Evolutionary conservation across 2,888 invertebrate genomes (phyloP).

Genomic region (Volucella inanis): DNA sequence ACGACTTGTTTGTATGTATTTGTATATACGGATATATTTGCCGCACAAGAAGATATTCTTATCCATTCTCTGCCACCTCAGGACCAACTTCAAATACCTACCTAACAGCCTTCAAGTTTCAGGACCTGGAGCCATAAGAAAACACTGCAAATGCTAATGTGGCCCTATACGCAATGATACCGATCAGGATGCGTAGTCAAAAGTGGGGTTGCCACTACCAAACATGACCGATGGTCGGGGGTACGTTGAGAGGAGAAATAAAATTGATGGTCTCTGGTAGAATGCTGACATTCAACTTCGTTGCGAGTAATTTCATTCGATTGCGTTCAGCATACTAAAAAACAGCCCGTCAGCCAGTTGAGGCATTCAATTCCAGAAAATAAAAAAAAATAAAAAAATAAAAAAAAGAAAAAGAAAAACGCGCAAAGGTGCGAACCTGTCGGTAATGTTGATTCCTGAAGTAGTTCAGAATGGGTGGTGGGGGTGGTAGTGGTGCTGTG

Average conservation of each 20-base stretch:
- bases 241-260: slow-evolving; percentile 18
- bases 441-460: too few species aligned
- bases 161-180: slow-evolving; percentile 60
- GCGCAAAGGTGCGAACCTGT: slow-evolving; percentile 49
- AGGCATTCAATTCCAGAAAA: not conserved
- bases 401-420: too few species aligned
- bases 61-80: not conserved
- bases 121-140: not conserved
- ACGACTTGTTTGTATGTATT: slow-evolving; percentile 54
- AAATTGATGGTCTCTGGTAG: slow-evolving; percentile 64
- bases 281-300: slow-evolving; percentile 74
- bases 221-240: too few species aligned
- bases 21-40: not conserved
- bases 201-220: not conserved
- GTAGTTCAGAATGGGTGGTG: not conserved
- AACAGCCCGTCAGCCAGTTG: slow-evolving; percentile 64
- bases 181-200: slow-evolving; percentile 38
- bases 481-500: not conserved
- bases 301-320: slow-evolving; percentile 74
- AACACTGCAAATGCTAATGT: slow-evolving; percentile 69
- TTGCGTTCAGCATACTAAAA: slow-evolving; percentile 73
- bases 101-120: not conserved
- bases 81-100: not conserved
- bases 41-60: slow-evolving; percentile 15
- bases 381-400: too few species aligned